Conservation (phyloP, 2,113 vertebrate species). For the Hassar affinis region DNA sequence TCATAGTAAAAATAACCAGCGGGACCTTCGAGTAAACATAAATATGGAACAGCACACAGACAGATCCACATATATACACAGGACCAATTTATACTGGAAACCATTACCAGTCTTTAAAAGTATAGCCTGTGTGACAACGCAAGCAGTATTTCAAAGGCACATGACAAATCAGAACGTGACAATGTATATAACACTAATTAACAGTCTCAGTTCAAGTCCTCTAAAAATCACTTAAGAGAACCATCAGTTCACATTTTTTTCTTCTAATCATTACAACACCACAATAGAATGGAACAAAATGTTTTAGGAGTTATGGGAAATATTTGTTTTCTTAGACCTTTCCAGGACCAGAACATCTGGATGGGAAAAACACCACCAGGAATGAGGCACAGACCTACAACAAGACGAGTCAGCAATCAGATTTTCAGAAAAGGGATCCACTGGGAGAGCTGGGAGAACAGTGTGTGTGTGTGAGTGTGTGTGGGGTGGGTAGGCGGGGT, state of each 20-base stretch:
- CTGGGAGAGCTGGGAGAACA: slow-evolving; percentile 3
- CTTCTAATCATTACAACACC: slow-evolving; percentile 14
- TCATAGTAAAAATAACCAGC: slow-evolving; percentile 9
- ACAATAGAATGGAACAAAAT: slow-evolving; percentile 20
- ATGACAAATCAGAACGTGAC: not conserved
- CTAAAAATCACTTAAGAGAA: not conserved
- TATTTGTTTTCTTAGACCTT: slow-evolving; percentile 27
- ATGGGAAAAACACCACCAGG: slow-evolving; percentile 32
- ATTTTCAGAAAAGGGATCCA: slow-evolving; percentile 43
- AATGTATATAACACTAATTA: not conserved
- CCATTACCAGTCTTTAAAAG: not conserved
- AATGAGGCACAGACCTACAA: slow-evolving; percentile 27
- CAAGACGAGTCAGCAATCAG: slow-evolving; percentile 40
- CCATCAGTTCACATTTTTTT: not conserved
- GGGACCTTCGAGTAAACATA: not conserved
- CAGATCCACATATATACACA: slow-evolving; percentile 3
- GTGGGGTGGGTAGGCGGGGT: not conserved
- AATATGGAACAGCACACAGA: not conserved
- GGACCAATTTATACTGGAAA: not conserved
- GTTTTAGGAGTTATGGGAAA: slow-evolving; percentile 36
- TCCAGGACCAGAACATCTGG: slow-evolving; percentile 21
- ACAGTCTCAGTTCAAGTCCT: not conserved
- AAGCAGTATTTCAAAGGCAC: not conserved
- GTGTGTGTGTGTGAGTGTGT: not conserved
- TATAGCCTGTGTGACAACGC: too few relatives aligned